Conservation (phyloP, 2,888 invertebrate genomes). For the Scrobipalpa atriplicella region DNA sequence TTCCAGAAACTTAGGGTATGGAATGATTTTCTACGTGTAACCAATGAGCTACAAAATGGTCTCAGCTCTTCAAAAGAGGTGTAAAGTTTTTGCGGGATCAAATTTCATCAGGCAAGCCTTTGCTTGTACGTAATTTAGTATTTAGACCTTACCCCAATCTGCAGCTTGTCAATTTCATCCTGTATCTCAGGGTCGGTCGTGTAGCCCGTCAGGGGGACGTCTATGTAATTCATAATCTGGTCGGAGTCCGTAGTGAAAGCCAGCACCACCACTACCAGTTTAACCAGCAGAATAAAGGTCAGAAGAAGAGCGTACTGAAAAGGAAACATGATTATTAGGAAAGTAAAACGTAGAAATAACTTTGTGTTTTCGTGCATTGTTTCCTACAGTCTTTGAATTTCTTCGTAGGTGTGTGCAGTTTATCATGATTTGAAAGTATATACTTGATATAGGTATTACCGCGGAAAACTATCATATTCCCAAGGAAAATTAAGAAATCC, state of each 20-base stretch:
- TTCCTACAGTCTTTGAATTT: too few species aligned
- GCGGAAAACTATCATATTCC: too few species aligned
- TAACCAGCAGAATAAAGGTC: slow-evolving; percentile 57
- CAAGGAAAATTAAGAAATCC: too few species aligned
- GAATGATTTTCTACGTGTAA: too few species aligned
- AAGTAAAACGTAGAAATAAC: too few species aligned
- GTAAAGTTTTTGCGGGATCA: neutral
- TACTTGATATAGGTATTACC: too few species aligned
- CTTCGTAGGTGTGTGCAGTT: too few species aligned
- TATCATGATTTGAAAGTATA: too few species aligned
- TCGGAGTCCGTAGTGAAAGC: slow-evolving; percentile 58
- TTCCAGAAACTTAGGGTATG: too few species aligned
- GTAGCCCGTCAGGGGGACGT: slow-evolving; percentile 59
- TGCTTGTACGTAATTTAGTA: neutral
- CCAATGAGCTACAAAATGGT: too few species aligned
- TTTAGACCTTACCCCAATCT: slow-evolving; percentile 56
- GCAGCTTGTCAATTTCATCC: slow-evolving; percentile 63
- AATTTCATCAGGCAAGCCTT: neutral
- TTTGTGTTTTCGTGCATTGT: too few species aligned
- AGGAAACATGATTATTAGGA: too few species aligned
- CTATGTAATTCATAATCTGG: slow-evolving; percentile 50
- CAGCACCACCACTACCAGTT: slow-evolving; percentile 64
- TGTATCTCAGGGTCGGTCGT: slow-evolving; percentile 61
- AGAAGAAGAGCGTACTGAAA: slow-evolving; percentile 72
- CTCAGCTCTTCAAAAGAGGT: neutral